Evolutionary conservation across 2,113 vertebrate genomes (phyloP).

Genomic region (Saguinus midas): DNA sequence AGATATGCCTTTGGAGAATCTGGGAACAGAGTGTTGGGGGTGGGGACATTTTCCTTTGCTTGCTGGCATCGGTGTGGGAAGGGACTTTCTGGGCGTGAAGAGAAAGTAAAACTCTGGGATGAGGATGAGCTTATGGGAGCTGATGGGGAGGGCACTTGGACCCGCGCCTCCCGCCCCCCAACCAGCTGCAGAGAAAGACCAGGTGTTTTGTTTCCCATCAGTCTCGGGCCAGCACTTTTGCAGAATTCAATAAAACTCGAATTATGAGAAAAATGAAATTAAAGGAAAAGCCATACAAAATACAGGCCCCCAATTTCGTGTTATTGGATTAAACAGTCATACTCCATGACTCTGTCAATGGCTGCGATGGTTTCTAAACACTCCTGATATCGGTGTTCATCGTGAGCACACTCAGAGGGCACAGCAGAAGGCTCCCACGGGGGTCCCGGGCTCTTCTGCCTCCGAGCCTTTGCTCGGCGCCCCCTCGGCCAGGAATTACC

Average conservation of each 20-base stretch:
- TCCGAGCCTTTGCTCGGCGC: background rate
- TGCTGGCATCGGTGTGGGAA: background rate
- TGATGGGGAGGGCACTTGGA: background rate
- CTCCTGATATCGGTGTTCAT: background rate
- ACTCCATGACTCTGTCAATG: slow-evolving; percentile 7
- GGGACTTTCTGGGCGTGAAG: background rate
- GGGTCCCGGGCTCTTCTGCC: background rate
- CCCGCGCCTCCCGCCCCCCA: background rate
- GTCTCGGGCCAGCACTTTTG: background rate
- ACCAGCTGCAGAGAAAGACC: background rate
- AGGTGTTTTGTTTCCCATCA: background rate
- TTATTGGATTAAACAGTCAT: background rate
- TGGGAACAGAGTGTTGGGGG: background rate
- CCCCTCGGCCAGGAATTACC: background rate
- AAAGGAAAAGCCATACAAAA: background rate
- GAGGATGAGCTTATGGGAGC: background rate
- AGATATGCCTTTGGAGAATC: background rate
- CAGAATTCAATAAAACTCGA: slow-evolving; percentile 31
- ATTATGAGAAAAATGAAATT: slow-evolving; percentile 14
- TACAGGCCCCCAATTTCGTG: background rate
- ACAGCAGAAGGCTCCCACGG: background rate
- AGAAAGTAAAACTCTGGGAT: background rate
- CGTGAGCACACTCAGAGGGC: background rate
- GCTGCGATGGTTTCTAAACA: background rate
- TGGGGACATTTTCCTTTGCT: background rate